Evolutionary conservation across 2,797 vertebrate species (phyloP).

Genomic region (Cyprinella venusta): DNA sequence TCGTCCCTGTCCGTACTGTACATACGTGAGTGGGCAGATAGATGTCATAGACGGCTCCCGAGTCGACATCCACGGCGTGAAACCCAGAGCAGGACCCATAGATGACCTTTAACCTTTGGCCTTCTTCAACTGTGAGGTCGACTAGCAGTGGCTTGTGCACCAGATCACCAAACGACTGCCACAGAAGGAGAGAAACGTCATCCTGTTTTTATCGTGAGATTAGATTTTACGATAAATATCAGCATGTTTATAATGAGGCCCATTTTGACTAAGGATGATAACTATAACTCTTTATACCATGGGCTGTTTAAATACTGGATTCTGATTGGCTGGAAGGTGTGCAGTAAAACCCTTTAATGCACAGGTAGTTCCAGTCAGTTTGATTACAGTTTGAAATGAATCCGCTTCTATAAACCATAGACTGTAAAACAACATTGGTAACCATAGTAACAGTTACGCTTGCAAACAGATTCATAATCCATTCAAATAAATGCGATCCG

Average conservation of each 20-base stretch:
- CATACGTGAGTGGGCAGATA: conserved; percentile 90
- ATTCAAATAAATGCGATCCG: too few relatives aligned
- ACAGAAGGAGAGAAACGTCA: background rate
- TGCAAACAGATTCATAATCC: too few relatives aligned
- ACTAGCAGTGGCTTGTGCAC: conserved; percentile 89
- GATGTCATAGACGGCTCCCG: conserved; percentile 90
- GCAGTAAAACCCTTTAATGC: too few relatives aligned
- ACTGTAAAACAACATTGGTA: too few relatives aligned
- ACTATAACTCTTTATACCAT: background rate
- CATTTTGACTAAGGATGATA: background rate
- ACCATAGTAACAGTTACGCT: too few relatives aligned
- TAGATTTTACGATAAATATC: background rate
- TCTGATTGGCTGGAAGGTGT: too few relatives aligned
- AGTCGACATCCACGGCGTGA: conserved; percentile 91
- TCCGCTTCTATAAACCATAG: too few relatives aligned
- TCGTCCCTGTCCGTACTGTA: background rate
- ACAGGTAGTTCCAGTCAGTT: too few relatives aligned
- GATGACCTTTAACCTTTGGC: conserved; percentile 91
- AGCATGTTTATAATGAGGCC: background rate
- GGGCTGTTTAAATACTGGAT: too few relatives aligned
- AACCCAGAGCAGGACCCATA: conserved; percentile 89
- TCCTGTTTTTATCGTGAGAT: background rate
- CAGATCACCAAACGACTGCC: conserved; percentile 87
- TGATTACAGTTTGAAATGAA: too few relatives aligned
- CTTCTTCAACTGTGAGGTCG: conserved; percentile 89